These are phyloP conservation scores for Diadophis punctatus DNA, from an alignment of 2,113 vertebrate genomes.

Conservation along the genomic window DNA sequence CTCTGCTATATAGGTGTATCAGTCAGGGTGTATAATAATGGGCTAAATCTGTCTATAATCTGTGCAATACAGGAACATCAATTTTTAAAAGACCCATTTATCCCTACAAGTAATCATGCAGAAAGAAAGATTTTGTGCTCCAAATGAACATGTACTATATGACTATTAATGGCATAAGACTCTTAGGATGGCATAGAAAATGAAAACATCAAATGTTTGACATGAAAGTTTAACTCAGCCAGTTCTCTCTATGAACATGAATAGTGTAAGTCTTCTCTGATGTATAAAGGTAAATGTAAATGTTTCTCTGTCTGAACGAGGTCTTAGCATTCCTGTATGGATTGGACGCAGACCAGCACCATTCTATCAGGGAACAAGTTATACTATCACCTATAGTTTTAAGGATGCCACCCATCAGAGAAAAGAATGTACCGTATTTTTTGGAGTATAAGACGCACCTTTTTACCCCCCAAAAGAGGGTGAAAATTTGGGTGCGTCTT, in stretches of 20 bases:
- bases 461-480: too few relatives aligned
- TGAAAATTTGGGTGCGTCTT: too few relatives aligned
- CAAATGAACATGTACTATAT: not conserved
- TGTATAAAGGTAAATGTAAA: not conserved
- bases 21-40: not conserved
- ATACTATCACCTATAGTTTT: not conserved
- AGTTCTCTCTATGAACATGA: not conserved
- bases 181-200: not conserved
- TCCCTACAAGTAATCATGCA: not conserved
- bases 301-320: not conserved
- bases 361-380: not conserved
- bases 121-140: not conserved
- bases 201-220: not conserved
- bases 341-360: not conserved
- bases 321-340: not conserved
- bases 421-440: too few relatives aligned
- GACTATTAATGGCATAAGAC: not conserved
- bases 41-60: not conserved
- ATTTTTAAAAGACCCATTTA: not conserved
- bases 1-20: not conserved
- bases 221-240: not conserved
- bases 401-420: not conserved
- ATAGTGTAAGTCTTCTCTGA: not conserved
- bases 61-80: not conserved
- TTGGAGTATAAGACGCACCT: too few relatives aligned